Base-by-base conservation (phyloP, 2,113 vertebrate genomes). In the Thryonomys swinderianus region DNA sequence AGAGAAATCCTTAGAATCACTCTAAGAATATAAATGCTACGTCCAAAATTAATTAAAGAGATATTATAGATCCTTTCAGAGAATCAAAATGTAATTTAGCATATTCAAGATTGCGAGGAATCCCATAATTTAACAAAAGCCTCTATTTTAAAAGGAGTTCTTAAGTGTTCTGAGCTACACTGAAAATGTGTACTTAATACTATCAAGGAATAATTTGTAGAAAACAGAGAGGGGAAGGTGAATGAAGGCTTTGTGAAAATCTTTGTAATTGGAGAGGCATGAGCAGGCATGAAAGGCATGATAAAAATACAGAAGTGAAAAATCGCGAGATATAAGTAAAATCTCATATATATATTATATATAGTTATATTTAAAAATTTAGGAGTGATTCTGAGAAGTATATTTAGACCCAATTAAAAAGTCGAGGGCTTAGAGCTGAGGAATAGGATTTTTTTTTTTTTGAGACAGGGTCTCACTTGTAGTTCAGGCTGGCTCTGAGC, bases 81-180 rank as follows among this genome's bases (percentile, higher is more conserved):
- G 30, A 42, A 32, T 42, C 10, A 42, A 5, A 55, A 2, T 57
- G 2, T 17, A 6, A 37, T 61, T 12, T 45, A 57, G 2, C 2
- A 13, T 74, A 53, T 34, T 64, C 59, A 87, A 53, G 2, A 11
- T 3, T 88, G 23, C 59, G 25, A 87, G 14, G 27, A 59, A 8
- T 30, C 51, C 6, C 80, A 23, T 27, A 76, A 57, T 20, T 57
- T 14, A 55, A 55, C 11, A 66, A 34, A 66, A 66, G 27, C 6
- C 2, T n/a, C 34, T 67, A 67, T 67, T 95, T 89, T 90, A 85
- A 3, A 92, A 89, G 4, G 7, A 40, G 61, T 95, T 79, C n/a
- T 84, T n/a, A 74, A 78, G 80, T 69, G 48, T 81, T 89, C 5
- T 59, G 85, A 67, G 0, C 69, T 45, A n/a, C 7, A 23, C 34